Conservation (phyloP, 1,140 invertebrate genomes). For the Vanessa atalanta region DNA sequence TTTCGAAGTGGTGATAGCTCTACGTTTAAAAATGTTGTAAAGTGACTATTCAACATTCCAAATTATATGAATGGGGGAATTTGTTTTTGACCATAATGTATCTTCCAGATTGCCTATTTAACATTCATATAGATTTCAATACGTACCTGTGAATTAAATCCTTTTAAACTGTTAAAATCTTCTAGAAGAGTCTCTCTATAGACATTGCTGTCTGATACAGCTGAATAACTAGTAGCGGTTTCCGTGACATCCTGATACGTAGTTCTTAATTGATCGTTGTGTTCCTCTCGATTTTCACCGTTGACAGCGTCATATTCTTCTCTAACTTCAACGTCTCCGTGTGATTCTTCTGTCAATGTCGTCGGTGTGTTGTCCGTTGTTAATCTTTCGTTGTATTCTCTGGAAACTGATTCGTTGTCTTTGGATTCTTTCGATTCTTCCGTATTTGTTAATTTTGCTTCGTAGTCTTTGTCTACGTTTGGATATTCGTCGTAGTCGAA, state of each 20-base stretch:
- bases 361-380: not conserved
- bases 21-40: too few relatives aligned
- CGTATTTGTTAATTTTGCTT: too few relatives aligned
- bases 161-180: constrained; percentile 43
- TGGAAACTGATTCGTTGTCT: too few relatives aligned
- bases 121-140: too few relatives aligned
- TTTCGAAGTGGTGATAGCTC: too few relatives aligned
- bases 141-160: constrained; percentile 37
- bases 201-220: constrained; percentile 49
- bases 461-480: not conserved
- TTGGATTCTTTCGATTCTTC: too few relatives aligned
- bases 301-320: not conserved
- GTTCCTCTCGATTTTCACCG: not conserved
- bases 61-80: too few relatives aligned
- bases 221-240: constrained; percentile 9
- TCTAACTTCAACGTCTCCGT: constrained; percentile 5
- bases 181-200: constrained; percentile 33
- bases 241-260: constrained; percentile 43
- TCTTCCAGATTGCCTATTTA: too few relatives aligned
- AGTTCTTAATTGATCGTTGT: not conserved
- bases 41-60: too few relatives aligned
- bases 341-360: constrained; percentile 2
- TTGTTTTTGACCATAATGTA: too few relatives aligned
- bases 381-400: not conserved
- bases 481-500: constrained; percentile 8